Evolutionary conservation across 1,140 invertebrate species (phyloP).

Genomic region (Heterodera schachtii): DNA sequence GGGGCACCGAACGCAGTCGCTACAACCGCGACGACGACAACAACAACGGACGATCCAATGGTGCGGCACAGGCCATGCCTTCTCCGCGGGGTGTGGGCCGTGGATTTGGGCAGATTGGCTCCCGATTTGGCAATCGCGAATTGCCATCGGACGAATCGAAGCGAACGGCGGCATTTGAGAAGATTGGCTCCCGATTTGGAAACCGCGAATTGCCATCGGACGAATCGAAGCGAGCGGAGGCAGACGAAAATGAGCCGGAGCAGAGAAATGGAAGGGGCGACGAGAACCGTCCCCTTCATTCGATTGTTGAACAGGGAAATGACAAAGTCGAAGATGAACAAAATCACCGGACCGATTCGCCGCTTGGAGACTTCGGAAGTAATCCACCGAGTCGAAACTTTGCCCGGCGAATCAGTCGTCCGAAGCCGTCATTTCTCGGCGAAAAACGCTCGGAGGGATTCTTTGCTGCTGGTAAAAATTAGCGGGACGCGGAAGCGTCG

Average conservation of each 20-base stretch:
- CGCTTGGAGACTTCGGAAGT: neutral
- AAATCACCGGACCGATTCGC: too few species aligned
- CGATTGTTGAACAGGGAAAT: too few species aligned
- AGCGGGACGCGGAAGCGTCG: too few species aligned
- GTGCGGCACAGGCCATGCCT: neutral
- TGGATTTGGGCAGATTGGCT: neutral
- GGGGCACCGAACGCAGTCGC: too few species aligned
- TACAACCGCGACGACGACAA: neutral
- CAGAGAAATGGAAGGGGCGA: too few species aligned
- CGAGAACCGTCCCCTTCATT: too few species aligned
- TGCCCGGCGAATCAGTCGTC: neutral
- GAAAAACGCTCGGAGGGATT: neutral
- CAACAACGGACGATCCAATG: neutral
- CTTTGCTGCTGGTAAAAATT: neutral
- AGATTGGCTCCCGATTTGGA: neutral
- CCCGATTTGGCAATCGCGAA: too few species aligned
- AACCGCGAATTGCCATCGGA: neutral
- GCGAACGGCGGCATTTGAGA: neutral
- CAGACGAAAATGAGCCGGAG: too few species aligned
- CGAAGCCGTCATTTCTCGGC: neutral
- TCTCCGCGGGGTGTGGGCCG: neutral
- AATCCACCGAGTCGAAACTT: neutral
- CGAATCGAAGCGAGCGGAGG: too few species aligned
- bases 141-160: too few species aligned
- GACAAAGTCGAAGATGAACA: too few species aligned